phyloP scores from a whole-genome alignment of 2,888 invertebrate species.

The Rhodophaea formosa region DNA sequence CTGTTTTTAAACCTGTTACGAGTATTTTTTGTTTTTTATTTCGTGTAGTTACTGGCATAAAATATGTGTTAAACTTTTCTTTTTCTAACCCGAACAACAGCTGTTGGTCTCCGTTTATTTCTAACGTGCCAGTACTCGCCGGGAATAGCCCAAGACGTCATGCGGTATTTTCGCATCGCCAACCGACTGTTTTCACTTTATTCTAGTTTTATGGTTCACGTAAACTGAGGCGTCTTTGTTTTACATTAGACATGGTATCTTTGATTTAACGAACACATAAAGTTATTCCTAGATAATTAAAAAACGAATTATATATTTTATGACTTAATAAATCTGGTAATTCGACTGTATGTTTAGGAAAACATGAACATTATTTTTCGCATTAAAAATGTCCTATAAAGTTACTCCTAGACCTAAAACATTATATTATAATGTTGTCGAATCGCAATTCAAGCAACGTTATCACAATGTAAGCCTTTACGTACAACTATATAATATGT shows the following conservation, averaged over 20 bases:
- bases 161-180: slow-evolving; percentile 51
- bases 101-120: slow-evolving; percentile 33
- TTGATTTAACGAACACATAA: neutral
- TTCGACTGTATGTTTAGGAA: too few relatives aligned
- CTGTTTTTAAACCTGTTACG: too few relatives aligned
- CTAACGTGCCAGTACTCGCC: slow-evolving; percentile 54
- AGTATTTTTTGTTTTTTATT: neutral
- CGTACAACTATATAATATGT: too few relatives aligned
- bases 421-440: too few relatives aligned
- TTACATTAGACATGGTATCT: neutral
- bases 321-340: neutral
- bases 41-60: neutral
- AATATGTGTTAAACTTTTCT: slow-evolving; percentile 1
- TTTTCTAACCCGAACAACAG: slow-evolving; percentile 13
- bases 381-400: too few relatives aligned
- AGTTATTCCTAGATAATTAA: neutral
- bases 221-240: slow-evolving; percentile 5
- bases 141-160: slow-evolving; percentile 54
- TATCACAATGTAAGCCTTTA: too few relatives aligned
- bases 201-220: slow-evolving; percentile 13
- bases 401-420: too few relatives aligned
- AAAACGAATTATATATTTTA: neutral
- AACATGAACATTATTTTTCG: too few relatives aligned
- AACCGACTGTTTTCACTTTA: slow-evolving; percentile 11
- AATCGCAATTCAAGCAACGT: too few relatives aligned